A percentile compares a stretch with the other conserved stretches of the same genome.
Evolutionary conservation across 2,797 vertebrate genomes (phyloP).

Genomic region (Poeciliopsis infans): DNA sequence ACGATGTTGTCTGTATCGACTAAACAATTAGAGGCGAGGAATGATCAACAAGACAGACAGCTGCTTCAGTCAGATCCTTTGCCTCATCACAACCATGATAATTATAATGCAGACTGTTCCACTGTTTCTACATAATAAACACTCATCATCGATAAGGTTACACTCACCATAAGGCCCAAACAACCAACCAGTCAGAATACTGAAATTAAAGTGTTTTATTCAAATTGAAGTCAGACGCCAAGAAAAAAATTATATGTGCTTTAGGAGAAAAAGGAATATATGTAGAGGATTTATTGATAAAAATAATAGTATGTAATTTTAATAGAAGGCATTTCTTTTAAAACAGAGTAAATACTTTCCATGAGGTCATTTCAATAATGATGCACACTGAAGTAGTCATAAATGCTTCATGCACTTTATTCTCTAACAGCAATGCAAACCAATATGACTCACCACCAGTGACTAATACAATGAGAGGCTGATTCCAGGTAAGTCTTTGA

Average conservation of each 20-base stretch:
- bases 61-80: conserved; percentile 29
- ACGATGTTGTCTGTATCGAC: conserved; percentile 60
- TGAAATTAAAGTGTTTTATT: not conserved
- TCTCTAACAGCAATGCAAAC: conserved; percentile 16
- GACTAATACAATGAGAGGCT: conserved; percentile 29
- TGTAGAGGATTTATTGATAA: not conserved
- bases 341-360: not conserved
- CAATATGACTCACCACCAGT: conserved; percentile 23
- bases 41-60: conserved; percentile 61
- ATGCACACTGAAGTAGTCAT: conserved; percentile 1
- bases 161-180: not conserved
- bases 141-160: not conserved
- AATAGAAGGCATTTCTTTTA: not conserved
- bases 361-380: conserved; percentile 20
- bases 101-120: not conserved
- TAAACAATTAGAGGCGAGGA: conserved; percentile 56
- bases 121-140: not conserved
- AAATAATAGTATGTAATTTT: not conserved
- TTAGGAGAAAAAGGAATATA: not conserved
- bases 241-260: not conserved
- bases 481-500: conserved; percentile 32
- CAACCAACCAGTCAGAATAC: not conserved
- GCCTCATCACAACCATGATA: conserved; percentile 20
- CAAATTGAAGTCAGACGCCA: not conserved
- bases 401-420: not conserved